These are phyloP conservation scores for Mystacornis crossleyi DNA, from an alignment of 2,113 vertebrate species.

Conservation along the genomic window DNA sequence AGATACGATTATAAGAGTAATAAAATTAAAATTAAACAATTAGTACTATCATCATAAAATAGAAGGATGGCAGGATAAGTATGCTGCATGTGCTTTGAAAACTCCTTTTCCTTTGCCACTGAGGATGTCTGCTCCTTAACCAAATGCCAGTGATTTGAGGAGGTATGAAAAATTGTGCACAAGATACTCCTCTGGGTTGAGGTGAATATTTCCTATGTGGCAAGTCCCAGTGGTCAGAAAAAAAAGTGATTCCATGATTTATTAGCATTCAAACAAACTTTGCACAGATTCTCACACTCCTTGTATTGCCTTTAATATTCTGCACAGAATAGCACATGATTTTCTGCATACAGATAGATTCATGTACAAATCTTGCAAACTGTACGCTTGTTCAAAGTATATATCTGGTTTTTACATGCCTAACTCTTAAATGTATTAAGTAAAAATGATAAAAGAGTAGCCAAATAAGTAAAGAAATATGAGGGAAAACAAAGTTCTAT, in stretches of 20 bases:
- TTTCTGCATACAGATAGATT: slow-evolving; percentile 35
- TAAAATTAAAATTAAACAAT: neutral
- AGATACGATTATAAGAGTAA: neutral
- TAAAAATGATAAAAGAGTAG: neutral
- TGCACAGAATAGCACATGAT: neutral
- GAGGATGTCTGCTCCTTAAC: neutral
- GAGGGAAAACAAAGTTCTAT: neutral
- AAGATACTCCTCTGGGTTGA: neutral
- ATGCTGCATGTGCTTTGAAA: neutral
- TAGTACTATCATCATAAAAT: neutral
- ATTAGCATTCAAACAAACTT: slow-evolving; percentile 66
- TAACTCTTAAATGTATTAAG: neutral
- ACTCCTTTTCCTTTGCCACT: neutral
- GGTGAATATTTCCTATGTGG: neutral
- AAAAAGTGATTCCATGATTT: slow-evolving; percentile 46
- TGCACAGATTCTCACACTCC: neutral
- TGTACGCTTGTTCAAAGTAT: neutral
- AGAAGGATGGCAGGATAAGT: neutral
- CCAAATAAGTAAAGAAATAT: slow-evolving; percentile 4
- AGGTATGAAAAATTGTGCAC: neutral
- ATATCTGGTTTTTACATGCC: neutral
- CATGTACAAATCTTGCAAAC: neutral
- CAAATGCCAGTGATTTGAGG: neutral
- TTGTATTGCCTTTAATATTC: slow-evolving; percentile 28
- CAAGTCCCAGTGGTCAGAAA: slow-evolving; percentile 26